Base-by-base conservation (phyloP, 2,888 invertebrate genomes). In the Tenthredo scrophulariae region DNA sequence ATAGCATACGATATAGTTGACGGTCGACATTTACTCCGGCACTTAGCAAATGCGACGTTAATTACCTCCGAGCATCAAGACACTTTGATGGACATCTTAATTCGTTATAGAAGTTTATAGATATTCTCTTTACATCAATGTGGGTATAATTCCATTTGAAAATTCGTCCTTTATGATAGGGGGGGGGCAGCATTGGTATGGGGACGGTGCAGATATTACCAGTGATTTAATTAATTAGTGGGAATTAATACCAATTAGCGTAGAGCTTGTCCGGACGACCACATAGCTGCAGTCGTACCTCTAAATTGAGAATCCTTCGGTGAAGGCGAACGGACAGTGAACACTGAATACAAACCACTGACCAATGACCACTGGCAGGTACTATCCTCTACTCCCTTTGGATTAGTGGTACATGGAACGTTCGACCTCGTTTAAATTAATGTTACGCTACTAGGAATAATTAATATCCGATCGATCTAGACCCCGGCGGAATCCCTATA, bases 201-300 rank as follows among this genome's bases (percentile, higher is more conserved):
- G n/a, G 7, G n/a, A 54, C n/a, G 54, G 6, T 54, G 7, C n/a
- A n/a, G n/a, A n/a, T 54, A 37, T n/a, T 13, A 29, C n/a, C 87
- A 88, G 88, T 88, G 91, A 91, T 91, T 91, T 89, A 91, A 91
- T 91, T 91, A 91, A 91, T 91, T 90, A 91, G 89, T 87, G 87
- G 89, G 88, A 91, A 91, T 91, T 91, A 91, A 91, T 91, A 90
- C 91, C 91, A 91, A 91, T 91, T 91, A 91, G 90, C 86, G 88
- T 13, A 58, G 88, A 88, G 87, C 90, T 89, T 90, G 91, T 88
- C 88, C 87, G 89, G 89, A 88, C 80, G 83, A 84, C 67, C 43
- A 18, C 82, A 70, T 50, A 87, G 87, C 58, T 33, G 10, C 58
- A 13, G n/a, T n/a, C 54, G 33, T 18, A 37, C 77, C 54, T 54